Percentiles rank a stretch among this genome's conserved stretches.
phyloP scores from a whole-genome alignment of 2,888 invertebrate species.

The Celastrina argiolus region DNA sequence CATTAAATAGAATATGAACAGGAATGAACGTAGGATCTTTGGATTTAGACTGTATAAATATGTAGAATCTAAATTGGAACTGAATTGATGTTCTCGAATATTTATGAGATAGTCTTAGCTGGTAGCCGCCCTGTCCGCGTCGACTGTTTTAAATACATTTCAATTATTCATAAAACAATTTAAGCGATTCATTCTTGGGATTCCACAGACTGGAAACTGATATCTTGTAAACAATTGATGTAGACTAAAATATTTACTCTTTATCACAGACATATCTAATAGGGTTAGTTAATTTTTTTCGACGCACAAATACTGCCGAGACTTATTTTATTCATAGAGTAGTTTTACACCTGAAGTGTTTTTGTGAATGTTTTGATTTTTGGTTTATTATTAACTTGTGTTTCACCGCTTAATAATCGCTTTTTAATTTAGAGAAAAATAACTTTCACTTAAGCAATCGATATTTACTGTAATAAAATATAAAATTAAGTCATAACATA shows the following conservation, averaged over 20 bases:
- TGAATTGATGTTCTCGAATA: background rate
- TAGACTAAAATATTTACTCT: background rate
- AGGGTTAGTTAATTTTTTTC: too few species aligned
- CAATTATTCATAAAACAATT: conserved; percentile 10
- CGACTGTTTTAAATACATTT: background rate
- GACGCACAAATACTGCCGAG: too few species aligned
- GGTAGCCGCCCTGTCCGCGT: background rate
- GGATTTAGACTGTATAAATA: background rate
- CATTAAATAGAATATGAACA: background rate
- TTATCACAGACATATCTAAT: too few species aligned
- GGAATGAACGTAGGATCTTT: background rate
- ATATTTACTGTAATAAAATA: too few species aligned
- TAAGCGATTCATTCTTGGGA: background rate
- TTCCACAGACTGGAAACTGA: background rate
- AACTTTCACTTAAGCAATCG: too few species aligned
- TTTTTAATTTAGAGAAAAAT: too few species aligned
- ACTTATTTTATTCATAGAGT: too few species aligned
- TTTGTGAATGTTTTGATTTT: too few species aligned
- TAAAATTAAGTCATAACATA: background rate
- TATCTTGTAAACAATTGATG: background rate
- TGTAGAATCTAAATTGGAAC: background rate
- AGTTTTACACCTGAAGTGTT: too few species aligned
- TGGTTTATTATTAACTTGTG: too few species aligned
- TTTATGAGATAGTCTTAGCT: background rate
- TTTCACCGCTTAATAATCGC: too few species aligned